phyloP scores from a whole-genome alignment of 2,113 vertebrate genomes.

The Hucho hucho region DNA sequence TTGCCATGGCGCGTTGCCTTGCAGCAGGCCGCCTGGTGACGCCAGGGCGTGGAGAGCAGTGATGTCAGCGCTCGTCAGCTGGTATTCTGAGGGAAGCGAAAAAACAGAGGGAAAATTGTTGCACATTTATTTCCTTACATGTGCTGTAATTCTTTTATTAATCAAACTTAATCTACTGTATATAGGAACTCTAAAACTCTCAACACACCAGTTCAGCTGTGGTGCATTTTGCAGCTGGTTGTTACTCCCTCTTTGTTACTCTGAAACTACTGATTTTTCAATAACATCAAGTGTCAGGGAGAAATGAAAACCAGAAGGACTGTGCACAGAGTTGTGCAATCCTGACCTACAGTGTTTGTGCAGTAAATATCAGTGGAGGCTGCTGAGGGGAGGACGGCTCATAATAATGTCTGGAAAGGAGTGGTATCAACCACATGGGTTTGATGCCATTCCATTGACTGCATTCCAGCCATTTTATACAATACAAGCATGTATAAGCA shows the following conservation, averaged over 20 bases:
- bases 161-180: not conserved
- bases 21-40: slow-evolving; percentile 84
- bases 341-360: not conserved
- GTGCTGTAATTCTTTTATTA: not conserved
- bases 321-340: not conserved
- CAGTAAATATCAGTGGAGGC: not conserved
- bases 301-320: not conserved
- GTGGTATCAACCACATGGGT: too few relatives aligned
- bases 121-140: not conserved
- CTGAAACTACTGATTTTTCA: not conserved
- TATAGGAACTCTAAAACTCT: not conserved
- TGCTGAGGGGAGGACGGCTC: too few relatives aligned
- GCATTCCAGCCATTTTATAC: too few relatives aligned
- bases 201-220: not conserved
- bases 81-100: slow-evolving; percentile 81
- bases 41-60: slow-evolving; percentile 91
- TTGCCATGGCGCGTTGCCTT: slow-evolving; percentile 88
- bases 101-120: not conserved
- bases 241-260: not conserved
- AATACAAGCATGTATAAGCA: too few relatives aligned
- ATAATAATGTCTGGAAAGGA: too few relatives aligned
- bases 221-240: not conserved
- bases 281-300: too few relatives aligned
- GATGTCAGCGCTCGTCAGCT: slow-evolving; percentile 93
- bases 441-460: too few relatives aligned